These are phyloP conservation scores for Rotaria macrura DNA, from an alignment of 2,888 invertebrate genomes.

Conservation along the genomic window DNA sequence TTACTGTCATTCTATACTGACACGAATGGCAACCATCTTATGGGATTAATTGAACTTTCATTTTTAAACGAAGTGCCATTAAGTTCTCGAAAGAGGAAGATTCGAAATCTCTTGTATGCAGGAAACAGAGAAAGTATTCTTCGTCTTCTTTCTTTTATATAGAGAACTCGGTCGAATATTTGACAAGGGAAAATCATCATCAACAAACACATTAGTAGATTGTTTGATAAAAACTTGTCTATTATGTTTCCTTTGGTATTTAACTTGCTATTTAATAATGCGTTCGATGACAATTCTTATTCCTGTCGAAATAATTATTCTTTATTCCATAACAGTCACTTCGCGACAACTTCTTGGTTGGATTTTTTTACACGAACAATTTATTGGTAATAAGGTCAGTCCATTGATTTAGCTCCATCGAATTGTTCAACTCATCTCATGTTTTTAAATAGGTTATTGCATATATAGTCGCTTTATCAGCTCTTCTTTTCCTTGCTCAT, in stretches of 20 bases:
- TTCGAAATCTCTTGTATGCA: no score
- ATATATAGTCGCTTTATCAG: neutral
- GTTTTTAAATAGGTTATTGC: neutral
- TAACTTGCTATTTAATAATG: neutral
- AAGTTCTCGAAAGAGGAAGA: neutral
- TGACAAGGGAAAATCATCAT: neutral
- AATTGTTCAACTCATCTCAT: no score
- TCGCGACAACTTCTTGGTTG: neutral
- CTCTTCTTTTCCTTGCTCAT: neutral
- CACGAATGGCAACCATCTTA: no score
- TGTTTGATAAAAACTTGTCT: neutral
- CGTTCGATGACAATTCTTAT: neutral
- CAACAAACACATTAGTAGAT: neutral
- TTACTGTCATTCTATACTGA: no score
- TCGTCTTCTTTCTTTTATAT: neutral
- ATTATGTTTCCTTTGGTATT: slow-evolving; percentile 20
- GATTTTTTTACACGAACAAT: slow-evolving; percentile 18
- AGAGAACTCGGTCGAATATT: neutral
- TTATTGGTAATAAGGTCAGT: neutral
- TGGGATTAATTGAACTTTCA: no score
- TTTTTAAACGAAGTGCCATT: neutral
- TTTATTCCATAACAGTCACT: slow-evolving; percentile 2
- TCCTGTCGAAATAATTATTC: neutral
- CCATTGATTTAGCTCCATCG: neutral
- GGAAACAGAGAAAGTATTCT: neutral